phyloP scores from a whole-genome alignment of 1,140 invertebrate species.

The Nephotettix cincticeps region DNA sequence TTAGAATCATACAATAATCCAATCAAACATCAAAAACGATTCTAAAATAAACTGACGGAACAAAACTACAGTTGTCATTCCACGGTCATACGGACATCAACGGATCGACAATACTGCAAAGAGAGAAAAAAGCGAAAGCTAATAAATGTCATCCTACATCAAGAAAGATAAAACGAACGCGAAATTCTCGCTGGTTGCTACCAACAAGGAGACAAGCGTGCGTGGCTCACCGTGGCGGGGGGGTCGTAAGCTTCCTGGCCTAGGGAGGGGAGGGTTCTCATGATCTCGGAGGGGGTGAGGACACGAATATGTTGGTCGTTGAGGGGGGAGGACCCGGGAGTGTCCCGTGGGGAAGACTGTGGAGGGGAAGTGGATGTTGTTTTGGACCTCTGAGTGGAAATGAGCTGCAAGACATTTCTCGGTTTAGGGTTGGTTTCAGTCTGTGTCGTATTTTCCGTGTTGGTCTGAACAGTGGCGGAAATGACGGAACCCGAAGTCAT shows the following conservation, averaged over 20 bases:
- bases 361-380: slow-evolving; percentile 30
- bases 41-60: neutral
- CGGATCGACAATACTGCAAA: slow-evolving; percentile 13
- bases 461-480: slow-evolving; percentile 21
- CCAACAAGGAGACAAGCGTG: slow-evolving; percentile 34
- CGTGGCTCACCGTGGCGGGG: slow-evolving; percentile 59
- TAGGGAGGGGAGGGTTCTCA: slow-evolving; percentile 80
- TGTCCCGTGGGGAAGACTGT: slow-evolving; percentile 18
- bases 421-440: slow-evolving; percentile 32
- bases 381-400: slow-evolving; percentile 27
- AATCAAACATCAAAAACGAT: neutral
- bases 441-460: slow-evolving; percentile 19
- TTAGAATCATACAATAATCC: neutral
- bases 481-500: slow-evolving; percentile 38
- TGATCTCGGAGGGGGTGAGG: slow-evolving; percentile 81
- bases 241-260: slow-evolving; percentile 67
- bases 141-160: slow-evolving; percentile 14
- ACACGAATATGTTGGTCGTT: slow-evolving; percentile 78
- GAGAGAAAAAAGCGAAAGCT: slow-evolving; percentile 29
- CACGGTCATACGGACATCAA: neutral
- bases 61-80: neutral
- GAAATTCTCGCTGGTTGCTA: neutral
- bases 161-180: slow-evolving; percentile 9
- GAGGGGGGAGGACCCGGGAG: slow-evolving; percentile 37
- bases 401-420: slow-evolving; percentile 30